Evolutionary conservation across 2,113 vertebrate species (phyloP), one percentile per base, ranked within the genome.

Genomic region (Pimephales promelas): DNA sequence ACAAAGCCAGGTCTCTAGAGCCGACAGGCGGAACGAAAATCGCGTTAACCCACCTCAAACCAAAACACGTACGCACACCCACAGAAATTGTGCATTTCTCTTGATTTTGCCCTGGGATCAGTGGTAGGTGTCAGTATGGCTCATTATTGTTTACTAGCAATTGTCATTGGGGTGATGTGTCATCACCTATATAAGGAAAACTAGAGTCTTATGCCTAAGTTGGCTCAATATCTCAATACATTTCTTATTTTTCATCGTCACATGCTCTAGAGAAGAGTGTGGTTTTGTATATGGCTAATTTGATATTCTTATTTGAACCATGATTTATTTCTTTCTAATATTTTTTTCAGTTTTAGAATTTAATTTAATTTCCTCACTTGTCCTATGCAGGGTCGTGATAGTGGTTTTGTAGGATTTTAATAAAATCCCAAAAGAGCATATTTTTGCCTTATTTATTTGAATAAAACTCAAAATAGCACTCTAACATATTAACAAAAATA

Each of bases 1-100:
- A 92, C 91, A 89, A 89, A 92, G 91, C 92, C 62, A 74, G 89
- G 84, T 90, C 91, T 94, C 92, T 89, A 88, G 90, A 94, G 92
- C 89, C 90, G 92, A 94, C 93, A 94, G 90, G 92, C 93, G 92
- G 92, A 94, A 94, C 91, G 79, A 89, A 93, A 94, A 95, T 94
- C 91, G 88, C 92, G 94, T 95, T 93, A 94, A 93, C 93, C 91
- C 89, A 89, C 81, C 86, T 88, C 89, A 81, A 91, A 91, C 90
- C 89, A 90, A 91, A 92, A 91, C 90, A 84, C 54, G 78, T 66
- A 81, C 79, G 83, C 91, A 85, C 88, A 86, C 84, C 24, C 66
- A 49, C 79, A 62, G 36, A 84, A 34, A 93, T 89, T 86, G 85
- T 85, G 80, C 89, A 88, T 85, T 81, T 90, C 85, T 88, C 81